Base-by-base conservation (phyloP, 2,113 vertebrate species). In the Argyrosomus japonicus region DNA sequence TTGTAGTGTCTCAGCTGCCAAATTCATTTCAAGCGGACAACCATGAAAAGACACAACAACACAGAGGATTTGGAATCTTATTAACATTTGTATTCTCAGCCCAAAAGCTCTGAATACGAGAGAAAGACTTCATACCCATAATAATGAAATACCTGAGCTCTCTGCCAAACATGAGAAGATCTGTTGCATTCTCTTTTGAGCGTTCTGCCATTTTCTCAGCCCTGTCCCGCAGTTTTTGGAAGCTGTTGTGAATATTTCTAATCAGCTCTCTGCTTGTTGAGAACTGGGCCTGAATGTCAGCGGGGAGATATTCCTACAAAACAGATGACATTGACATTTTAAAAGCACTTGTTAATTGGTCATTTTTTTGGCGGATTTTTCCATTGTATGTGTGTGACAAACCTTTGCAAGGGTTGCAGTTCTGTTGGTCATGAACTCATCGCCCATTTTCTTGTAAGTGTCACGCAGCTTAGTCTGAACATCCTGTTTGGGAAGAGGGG, bases 251-350 rank as follows among this genome's bases (percentile, higher is more conserved):
- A 92, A 99, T 95, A 75, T 97, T 99, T 32, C 96, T 95, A 77
- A 99, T 97, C 88, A 99, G 93, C 88, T 99, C 98, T 75, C 97
- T 94, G 95, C 98, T 98, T 62, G 96, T 89, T 0, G 96, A 95
- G 81, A 99, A 99, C 88, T 98, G 97, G 29, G 93, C 93, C 91
- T 99, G 98, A 83, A 99, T 96, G 87, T 99, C 98, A 0, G 96
- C 90, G 2, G 98, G 98, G 56, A 99, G 96, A 90, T 97, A 97
- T 82, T 99, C 97, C 98, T 99, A 86, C 8, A 84, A 83, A 74
- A 79, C 27, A 85, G 15, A 71, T 14, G 0, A 71, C 51, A 73
- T 75, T 60, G 19, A 43, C 25, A 7, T 43, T 51, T 58, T 27
- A 51, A 65, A 64, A 19, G 23, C 40, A 64, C 23, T 1, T 17